Evolutionary conservation across 2,888 invertebrate genomes (phyloP).

Genomic region (Tiliacea citrago): DNA sequence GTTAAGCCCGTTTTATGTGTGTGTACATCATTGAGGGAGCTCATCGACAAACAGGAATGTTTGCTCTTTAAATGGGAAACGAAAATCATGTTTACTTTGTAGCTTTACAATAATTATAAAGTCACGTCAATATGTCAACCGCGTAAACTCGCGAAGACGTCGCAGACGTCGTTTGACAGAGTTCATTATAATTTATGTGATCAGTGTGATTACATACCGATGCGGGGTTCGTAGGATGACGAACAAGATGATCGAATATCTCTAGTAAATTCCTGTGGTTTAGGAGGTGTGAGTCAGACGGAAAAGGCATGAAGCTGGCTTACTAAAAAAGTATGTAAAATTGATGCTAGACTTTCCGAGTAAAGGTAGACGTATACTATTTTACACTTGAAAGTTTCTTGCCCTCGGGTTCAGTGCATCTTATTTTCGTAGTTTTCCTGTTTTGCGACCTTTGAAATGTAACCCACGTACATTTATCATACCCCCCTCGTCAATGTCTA

Average conservation of each 20-base stretch:
- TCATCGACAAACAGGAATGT: slow-evolving; percentile 76
- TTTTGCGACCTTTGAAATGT: slow-evolving; percentile 37
- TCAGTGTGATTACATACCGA: slow-evolving; percentile 34
- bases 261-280: slow-evolving; percentile 22
- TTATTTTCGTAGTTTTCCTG: slow-evolving; percentile 34
- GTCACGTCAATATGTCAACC: slow-evolving; percentile 66
- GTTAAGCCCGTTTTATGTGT: slow-evolving; percentile 69
- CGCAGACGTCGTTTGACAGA: slow-evolving; percentile 52
- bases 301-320: slow-evolving; percentile 23
- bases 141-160: slow-evolving; percentile 51
- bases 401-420: slow-evolving; percentile 49
- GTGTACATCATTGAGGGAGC: slow-evolving; percentile 72
- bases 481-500: slow-evolving; percentile 36
- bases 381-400: slow-evolving; percentile 44
- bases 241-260: slow-evolving; percentile 22
- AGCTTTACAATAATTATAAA: slow-evolving; percentile 80
- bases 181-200: slow-evolving; percentile 63
- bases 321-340: slow-evolving; percentile 52
- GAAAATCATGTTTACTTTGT: slow-evolving; percentile 81
- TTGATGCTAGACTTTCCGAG: slow-evolving; percentile 49
- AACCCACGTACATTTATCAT: slow-evolving; percentile 43
- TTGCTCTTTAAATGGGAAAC: slow-evolving; percentile 78
- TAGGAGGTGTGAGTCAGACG: slow-evolving; percentile 23
- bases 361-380: slow-evolving; percentile 41
- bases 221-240: slow-evolving; percentile 12